Evolutionary conservation across 1,140 invertebrate species (phyloP).

Genomic region (Platorchestia sp.): DNA sequence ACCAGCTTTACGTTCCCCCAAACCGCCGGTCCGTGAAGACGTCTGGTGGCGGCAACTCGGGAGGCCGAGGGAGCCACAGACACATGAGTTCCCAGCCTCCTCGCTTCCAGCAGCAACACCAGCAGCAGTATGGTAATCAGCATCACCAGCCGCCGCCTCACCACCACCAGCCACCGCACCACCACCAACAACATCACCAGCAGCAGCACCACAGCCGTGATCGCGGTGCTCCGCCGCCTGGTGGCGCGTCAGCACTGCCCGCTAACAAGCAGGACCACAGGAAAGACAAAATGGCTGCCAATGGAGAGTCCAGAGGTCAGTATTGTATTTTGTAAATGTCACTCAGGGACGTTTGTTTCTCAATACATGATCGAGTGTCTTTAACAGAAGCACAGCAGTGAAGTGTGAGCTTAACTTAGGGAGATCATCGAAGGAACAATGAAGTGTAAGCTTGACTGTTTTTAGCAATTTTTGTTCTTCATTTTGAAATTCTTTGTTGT

Average conservation of each 20-base stretch:
- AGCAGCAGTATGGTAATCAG: constrained; percentile 2
- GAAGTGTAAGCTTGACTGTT: too few relatives aligned
- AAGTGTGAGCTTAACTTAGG: too few relatives aligned
- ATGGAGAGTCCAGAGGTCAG: constrained; percentile 34
- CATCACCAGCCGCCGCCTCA: neutral
- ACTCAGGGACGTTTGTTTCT: too few relatives aligned
- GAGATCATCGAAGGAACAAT: too few relatives aligned
- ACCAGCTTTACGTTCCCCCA: constrained; percentile 17
- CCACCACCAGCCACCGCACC: constrained; percentile 7
- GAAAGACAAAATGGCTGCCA: constrained; percentile 13
- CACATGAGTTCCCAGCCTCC: constrained; percentile 39
- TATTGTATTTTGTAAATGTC: too few relatives aligned
- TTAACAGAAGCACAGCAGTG: too few relatives aligned
- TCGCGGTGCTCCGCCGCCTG: neutral
- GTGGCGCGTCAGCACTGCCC: neutral
- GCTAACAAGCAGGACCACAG: constrained; percentile 5
- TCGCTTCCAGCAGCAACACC: constrained; percentile 48
- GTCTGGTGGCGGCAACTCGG: neutral
- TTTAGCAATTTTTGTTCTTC: too few relatives aligned
- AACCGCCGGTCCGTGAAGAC: neutral
- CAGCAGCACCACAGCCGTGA: constrained; percentile 18
- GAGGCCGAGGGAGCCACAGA: neutral
- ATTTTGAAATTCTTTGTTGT: too few relatives aligned
- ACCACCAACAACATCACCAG: neutral
- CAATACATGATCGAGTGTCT: too few relatives aligned